Percentiles rank a stretch among this genome's conserved stretches.
Conservation (phyloP, 2,888 invertebrate species). For the Spodoptera exigua region DNA sequence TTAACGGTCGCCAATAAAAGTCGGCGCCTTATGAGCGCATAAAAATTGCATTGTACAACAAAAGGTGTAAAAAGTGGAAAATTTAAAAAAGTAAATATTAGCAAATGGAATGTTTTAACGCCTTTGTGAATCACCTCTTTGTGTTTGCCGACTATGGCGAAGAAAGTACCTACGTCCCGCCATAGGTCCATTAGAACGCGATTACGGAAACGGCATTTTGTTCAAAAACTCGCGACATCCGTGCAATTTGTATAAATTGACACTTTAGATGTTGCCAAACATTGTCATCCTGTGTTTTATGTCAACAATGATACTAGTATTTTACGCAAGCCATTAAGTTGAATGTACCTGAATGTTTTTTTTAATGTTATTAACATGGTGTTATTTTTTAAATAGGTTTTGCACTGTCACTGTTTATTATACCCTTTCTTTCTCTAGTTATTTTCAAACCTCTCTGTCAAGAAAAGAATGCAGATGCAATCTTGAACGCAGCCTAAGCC, state of each 20-base stretch:
- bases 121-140: slow-evolving; percentile 48
- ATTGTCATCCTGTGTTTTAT: slow-evolving; percentile 45
- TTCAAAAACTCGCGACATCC: slow-evolving; percentile 48
- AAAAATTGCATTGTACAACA: slow-evolving; percentile 54
- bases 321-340: slow-evolving; percentile 9
- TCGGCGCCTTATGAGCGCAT: slow-evolving; percentile 63
- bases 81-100: slow-evolving; percentile 54
- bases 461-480: no score
- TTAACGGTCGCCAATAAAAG: slow-evolving; percentile 71
- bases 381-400: no score
- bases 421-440: no score
- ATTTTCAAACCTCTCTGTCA: no score
- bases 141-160: slow-evolving; percentile 38
- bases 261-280: slow-evolving; percentile 51
- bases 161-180: slow-evolving; percentile 17
- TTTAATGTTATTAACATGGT: no score
- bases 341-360: no score
- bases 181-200: slow-evolving; percentile 10
- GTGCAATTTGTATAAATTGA: slow-evolving; percentile 54
- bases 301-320: slow-evolving; percentile 26
- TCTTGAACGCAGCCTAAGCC: no score
- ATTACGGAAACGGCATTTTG: slow-evolving; percentile 43
- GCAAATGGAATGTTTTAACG: slow-evolving; percentile 52
- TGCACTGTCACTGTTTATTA: no score
- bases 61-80: slow-evolving; percentile 37